These are phyloP conservation scores for Drosophila varians DNA, from an alignment of 1,140 invertebrate genomes.

Conservation along the genomic window DNA sequence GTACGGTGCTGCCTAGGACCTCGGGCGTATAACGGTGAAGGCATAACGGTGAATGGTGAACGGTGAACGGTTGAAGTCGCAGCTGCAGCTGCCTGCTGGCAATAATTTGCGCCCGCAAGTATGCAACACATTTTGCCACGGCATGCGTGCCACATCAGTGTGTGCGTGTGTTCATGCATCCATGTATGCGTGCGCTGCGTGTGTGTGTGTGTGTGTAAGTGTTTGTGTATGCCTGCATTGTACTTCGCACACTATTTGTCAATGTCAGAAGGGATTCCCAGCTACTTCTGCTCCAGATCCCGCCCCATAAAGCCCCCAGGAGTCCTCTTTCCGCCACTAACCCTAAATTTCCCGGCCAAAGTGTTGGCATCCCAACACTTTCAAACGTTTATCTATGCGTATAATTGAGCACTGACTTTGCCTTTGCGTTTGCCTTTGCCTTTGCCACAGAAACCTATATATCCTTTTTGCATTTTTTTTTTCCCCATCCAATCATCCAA, in stretches of 20 bases:
- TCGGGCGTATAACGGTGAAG: neutral
- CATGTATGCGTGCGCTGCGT: too few relatives aligned
- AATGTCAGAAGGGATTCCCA: constrained; percentile 66
- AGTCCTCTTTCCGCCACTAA: neutral
- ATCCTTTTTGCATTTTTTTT: neutral
- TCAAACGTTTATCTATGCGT: constrained; percentile 1
- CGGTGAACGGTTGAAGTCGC: constrained; percentile 4
- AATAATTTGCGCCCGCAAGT: constrained; percentile 80
- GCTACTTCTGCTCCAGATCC: constrained; percentile 29
- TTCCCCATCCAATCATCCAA: neutral
- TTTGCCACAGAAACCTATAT: neutral
- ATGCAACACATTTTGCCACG: constrained; percentile 73
- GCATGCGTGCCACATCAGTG: constrained; percentile 26
- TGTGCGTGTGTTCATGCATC: constrained; percentile 1
- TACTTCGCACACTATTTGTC: constrained; percentile 77
- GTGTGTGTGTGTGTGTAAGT: neutral
- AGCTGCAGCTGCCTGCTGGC: constrained; percentile 58
- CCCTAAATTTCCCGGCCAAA: neutral
- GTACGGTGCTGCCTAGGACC: neutral
- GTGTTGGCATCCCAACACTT: constrained; percentile 1
- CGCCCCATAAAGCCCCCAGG: neutral
- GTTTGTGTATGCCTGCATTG: constrained; percentile 46
- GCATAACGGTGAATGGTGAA: neutral
- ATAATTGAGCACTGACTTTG: constrained; percentile 2
- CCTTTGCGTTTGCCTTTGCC: neutral